These are phyloP conservation scores for Spea hammondii DNA, from an alignment of 2,797 vertebrate genomes.

Conservation along the genomic window DNA sequence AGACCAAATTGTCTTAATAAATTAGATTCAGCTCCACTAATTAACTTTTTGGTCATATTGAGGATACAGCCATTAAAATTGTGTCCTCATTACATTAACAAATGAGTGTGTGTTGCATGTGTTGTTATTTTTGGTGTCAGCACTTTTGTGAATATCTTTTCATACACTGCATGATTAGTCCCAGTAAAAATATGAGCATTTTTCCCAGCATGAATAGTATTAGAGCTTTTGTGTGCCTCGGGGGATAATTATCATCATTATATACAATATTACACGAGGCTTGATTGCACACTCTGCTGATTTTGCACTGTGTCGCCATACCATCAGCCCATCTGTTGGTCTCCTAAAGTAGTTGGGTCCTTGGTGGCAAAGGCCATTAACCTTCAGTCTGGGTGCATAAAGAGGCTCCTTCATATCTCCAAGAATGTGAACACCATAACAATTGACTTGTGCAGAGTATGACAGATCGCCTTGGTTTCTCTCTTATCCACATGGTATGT, in stretches of 20 bases:
- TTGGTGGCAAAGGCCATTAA: conserved; percentile 38
- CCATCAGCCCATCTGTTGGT: conserved; percentile 40
- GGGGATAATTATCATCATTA: background rate
- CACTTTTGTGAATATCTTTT: background rate
- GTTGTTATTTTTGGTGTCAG: too few relatives aligned
- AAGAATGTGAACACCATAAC: conserved; percentile 25
- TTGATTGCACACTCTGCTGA: background rate
- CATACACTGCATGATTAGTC: too few relatives aligned
- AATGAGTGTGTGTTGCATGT: too few relatives aligned
- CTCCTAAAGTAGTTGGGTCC: conserved; percentile 3
- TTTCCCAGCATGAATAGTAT: background rate
- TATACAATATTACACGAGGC: background rate
- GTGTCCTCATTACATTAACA: too few relatives aligned
- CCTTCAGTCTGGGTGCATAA: conserved; percentile 25
- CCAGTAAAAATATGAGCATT: background rate
- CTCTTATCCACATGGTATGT: conserved; percentile 7
- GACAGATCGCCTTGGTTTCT: conserved; percentile 23
- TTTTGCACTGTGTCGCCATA: conserved; percentile 19
- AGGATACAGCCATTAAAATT: too few relatives aligned
- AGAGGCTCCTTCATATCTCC: conserved; percentile 38
- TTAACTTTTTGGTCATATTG: too few relatives aligned
- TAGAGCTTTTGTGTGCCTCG: background rate
- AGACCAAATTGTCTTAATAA: too few relatives aligned
- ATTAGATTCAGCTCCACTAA: too few relatives aligned
- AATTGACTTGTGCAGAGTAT: conserved; percentile 1